These are phyloP conservation scores for Hypolimnas misippus DNA, from an alignment of 2,888 invertebrate genomes.

Conservation along the genomic window DNA sequence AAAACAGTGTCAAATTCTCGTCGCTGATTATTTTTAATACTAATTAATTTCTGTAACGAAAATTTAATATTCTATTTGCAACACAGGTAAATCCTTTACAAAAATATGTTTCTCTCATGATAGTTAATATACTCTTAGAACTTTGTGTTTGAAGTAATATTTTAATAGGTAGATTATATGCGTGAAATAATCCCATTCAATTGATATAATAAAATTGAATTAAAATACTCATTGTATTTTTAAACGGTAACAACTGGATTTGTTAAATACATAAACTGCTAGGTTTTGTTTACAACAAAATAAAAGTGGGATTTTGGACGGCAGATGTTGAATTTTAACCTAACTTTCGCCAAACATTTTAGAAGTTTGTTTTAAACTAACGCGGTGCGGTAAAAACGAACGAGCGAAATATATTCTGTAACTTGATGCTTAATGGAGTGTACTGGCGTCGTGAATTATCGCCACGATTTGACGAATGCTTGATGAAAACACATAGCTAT, in stretches of 20 bases:
- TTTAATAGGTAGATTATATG: too few species aligned
- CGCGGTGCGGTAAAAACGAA: slow-evolving; percentile 31
- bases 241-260: slow-evolving; percentile 22
- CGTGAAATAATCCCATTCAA: too few species aligned
- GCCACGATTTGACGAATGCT: background rate
- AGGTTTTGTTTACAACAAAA: slow-evolving; percentile 41
- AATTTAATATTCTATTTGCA: too few species aligned
- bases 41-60: too few species aligned
- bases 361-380: slow-evolving; percentile 42
- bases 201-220: background rate
- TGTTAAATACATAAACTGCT: slow-evolving; percentile 29
- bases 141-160: too few species aligned
- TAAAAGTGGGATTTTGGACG: slow-evolving; percentile 38
- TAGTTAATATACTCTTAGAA: too few species aligned
- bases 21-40: too few species aligned
- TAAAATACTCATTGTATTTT: slow-evolving; percentile 5
- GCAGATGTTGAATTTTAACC: slow-evolving; percentile 41
- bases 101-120: too few species aligned
- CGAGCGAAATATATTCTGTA: slow-evolving; percentile 30
- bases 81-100: too few species aligned
- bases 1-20: too few species aligned
- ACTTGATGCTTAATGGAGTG: slow-evolving; percentile 26
- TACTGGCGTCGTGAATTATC: background rate
- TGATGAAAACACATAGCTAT: background rate
- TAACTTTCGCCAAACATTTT: slow-evolving; percentile 40